Evolutionary conservation across 1,140 invertebrate genomes (phyloP).

Genomic region (Callitettix versicolor): DNA sequence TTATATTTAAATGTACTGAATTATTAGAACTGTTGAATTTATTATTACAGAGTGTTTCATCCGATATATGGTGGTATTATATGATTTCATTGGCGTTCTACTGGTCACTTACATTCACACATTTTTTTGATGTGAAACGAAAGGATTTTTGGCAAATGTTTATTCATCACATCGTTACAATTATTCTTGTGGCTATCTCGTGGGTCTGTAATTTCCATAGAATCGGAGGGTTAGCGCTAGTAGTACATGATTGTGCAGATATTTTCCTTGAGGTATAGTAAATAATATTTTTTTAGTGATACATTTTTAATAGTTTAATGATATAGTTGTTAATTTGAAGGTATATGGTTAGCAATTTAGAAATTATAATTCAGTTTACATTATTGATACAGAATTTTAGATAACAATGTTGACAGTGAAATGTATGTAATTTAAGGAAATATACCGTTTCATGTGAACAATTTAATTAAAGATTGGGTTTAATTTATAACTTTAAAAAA

Average conservation of each 20-base stretch:
- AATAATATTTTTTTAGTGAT: too few relatives aligned
- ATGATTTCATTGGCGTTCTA: constrained; percentile 93
- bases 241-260: constrained; percentile 91
- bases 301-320: too few relatives aligned
- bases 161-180: constrained; percentile 88
- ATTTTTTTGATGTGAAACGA: constrained; percentile 85
- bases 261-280: constrained; percentile 85
- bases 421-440: too few relatives aligned
- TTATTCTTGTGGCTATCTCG: constrained; percentile 78
- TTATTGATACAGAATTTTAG: too few relatives aligned
- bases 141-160: constrained; percentile 99
- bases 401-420: too few relatives aligned
- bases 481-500: too few relatives aligned
- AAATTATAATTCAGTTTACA: too few relatives aligned
- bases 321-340: too few relatives aligned
- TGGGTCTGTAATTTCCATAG: constrained; percentile 91
- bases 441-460: too few relatives aligned
- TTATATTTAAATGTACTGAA: not conserved
- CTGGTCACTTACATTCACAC: constrained; percentile 83
- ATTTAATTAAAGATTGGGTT: too few relatives aligned
- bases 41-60: constrained; percentile 46
- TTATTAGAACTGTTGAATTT: constrained; percentile 2
- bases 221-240: constrained; percentile 80
- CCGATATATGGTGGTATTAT: constrained; percentile 90
- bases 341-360: too few relatives aligned